phyloP scores from a whole-genome alignment of 2,797 vertebrate species.

The Acanthurus tractus region DNA sequence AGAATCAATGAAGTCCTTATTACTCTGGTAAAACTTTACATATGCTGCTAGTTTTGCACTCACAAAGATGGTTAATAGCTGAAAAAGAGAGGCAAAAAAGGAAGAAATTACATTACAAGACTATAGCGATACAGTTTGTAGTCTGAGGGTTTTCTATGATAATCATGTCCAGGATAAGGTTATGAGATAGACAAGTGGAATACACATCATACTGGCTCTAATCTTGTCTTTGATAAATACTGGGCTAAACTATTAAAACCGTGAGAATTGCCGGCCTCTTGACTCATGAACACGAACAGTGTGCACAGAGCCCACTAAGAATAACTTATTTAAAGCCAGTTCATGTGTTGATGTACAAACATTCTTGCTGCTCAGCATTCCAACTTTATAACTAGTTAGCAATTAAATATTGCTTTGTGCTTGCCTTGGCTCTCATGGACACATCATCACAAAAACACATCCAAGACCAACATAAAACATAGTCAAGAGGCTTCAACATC shows the following conservation, averaged over 20 bases:
- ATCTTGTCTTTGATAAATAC: neutral
- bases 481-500: neutral
- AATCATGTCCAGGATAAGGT: too few species aligned
- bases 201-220: too few species aligned
- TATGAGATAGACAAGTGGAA: too few species aligned
- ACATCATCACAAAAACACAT: slow-evolving; percentile 5
- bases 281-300: neutral
- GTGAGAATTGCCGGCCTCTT: neutral
- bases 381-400: neutral
- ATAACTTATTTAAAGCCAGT: slow-evolving; percentile 3
- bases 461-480: neutral
- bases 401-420: neutral
- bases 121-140: too few species aligned
- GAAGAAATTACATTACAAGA: slow-evolving; percentile 9
- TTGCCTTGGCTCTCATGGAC: neutral
- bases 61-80: slow-evolving; percentile 99
- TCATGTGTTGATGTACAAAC: neutral
- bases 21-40: slow-evolving; percentile 98
- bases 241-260: neutral
- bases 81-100: slow-evolving; percentile 48
- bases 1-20: slow-evolving; percentile 99
- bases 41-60: slow-evolving; percentile 95
- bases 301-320: neutral
- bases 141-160: too few species aligned
- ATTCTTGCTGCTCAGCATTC: slow-evolving; percentile 14